phyloP scores from a whole-genome alignment of 2,797 vertebrate species.

The Heliangelus exortis region DNA sequence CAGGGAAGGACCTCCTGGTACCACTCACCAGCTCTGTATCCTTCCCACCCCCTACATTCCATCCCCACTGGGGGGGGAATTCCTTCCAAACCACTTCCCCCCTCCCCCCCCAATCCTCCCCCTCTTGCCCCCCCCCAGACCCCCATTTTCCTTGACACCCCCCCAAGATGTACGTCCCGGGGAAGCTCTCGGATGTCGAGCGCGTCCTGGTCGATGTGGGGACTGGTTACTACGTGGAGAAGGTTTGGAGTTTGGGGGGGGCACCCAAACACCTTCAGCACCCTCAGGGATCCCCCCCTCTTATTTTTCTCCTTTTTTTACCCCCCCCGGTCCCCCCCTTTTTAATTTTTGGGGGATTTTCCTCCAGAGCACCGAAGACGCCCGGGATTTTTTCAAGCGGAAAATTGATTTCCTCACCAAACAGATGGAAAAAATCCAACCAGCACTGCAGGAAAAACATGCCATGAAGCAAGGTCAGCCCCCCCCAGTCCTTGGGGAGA shows the following conservation, averaged over 20 bases:
- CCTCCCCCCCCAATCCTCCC: too few relatives aligned
- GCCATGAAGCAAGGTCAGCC: conserved; percentile 90
- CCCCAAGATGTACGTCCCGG: conserved; percentile 93
- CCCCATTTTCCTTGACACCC: too few relatives aligned
- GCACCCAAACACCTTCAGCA: too few relatives aligned
- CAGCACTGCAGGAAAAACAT: conserved; percentile 92
- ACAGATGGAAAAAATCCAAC: conserved; percentile 97
- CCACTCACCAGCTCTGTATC: conserved; percentile 97
- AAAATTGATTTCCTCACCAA: conserved; percentile 95
- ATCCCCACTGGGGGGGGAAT: too few relatives aligned
- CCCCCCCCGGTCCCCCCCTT: too few relatives aligned
- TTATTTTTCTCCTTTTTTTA: too few relatives aligned
- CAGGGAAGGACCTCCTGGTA: conserved; percentile 93
- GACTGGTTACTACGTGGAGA: conserved; percentile 97
- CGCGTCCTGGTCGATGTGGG: conserved; percentile 90
- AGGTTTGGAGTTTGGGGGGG: too few relatives aligned
- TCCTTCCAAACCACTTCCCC: too few relatives aligned
- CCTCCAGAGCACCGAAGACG: conserved; percentile 81
- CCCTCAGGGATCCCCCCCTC: too few relatives aligned
- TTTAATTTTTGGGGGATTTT: too few relatives aligned
- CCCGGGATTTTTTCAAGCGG: conserved; percentile 91
- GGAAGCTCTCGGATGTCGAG: conserved; percentile 88
- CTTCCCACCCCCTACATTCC: conserved; percentile 11
- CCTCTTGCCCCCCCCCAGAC: too few relatives aligned
- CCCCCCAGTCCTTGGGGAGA: background rate